Base-by-base conservation (phyloP, 2,113 vertebrate species). In the human (Homo sapiens) region DNA sequence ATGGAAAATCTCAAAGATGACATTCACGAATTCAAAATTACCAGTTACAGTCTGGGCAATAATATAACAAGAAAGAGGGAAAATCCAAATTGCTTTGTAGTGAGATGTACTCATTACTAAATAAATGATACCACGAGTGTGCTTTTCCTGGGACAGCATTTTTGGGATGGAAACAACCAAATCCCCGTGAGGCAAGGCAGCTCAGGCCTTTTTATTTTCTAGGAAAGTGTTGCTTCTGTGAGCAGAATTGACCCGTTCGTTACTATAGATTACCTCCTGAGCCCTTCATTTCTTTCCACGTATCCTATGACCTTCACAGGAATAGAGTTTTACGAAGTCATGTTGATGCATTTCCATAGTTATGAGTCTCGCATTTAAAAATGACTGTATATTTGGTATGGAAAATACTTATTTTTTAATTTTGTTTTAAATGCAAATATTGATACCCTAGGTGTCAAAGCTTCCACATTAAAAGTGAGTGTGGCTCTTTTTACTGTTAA, bases 161-260 rank as follows among this genome's bases (percentile, higher is more conserved):
- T 85, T 87, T 83, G n/a, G 59, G 94, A 81, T 82, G 61, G 88
- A 90, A 59, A 64, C 5, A 91, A 3, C 32, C 23, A 55, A n/a
- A 25, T 40, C 81, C 84, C 83, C n/a, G 17, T 3, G 78, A 76
- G 94, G 64, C 94, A 66, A 13, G 78, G 93, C 90, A 59, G 57
- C 43, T n/a, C 8, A 14, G 8, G 32, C 32, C 25, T 90, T 94
- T 83, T 93, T 30, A 12, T 52, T 91, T 76, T 96, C 50, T 55
- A 66, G 72, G 95, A 83, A 92, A 73, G 83, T 20, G 43, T n/a
- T 89, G 59, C 94, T 72, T 88, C 70, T 70, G 5, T 83, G 92
- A 61, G 57, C 20, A 64, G 75, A 79, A 11, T 0, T 11, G 45
- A 70, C 83, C 64, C 86, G 0, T 40, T 89, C 68, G 70, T 52